Evolutionary conservation across 2,113 vertebrate species (phyloP), one percentile per base, ranked within the genome.

Genomic region (Dendropsophus ebraccatus): DNA sequence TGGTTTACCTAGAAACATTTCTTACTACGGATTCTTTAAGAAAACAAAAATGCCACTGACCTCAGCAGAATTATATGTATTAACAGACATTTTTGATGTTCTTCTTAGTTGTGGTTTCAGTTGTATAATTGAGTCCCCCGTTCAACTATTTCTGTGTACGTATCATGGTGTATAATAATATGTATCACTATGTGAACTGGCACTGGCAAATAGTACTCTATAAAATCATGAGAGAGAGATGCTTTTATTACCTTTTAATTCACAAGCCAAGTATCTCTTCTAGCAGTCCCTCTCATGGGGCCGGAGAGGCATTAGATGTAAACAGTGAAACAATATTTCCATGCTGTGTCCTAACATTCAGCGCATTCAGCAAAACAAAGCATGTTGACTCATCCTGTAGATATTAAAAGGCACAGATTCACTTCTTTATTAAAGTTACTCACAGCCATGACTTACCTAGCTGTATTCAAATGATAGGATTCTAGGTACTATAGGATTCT

Each of bases 321-420:
- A 73, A 73, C 49, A 58, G 72, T 56, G 30, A 82, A 19, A 70
- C 14, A 72, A 52, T 54, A 49, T 82, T 70, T 72, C 81, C 65
- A 72, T 81, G 79, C 79, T 47, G 79, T 50, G 41, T 47, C 30
- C 58, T 32, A 49, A 50, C 80, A 67, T 30, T 49, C 62, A 69
- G 35, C 45, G 17, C 41, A 69, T 82, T 82, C 80, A 82, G 80
- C 80, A 82, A 67, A 82, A 82, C 45, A 67, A 82, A 82, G 65
- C 60, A 19, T 82, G 77, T 56, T 80, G 37, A 82, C 35, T 62
- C 14, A 49, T 32, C 8, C 28, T 69, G 28, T 50, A 17, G 60
- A 69, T 82, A 69, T 35, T 69, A 69, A 35, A 69, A 35, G 3
- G 65, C 19, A 37, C 23, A 41, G 19, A 3, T 8, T 70, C 6